Evolutionary conservation across 1,140 invertebrate species (phyloP), one percentile per base, ranked within the genome.

Genomic region (Lepidurus apus): DNA sequence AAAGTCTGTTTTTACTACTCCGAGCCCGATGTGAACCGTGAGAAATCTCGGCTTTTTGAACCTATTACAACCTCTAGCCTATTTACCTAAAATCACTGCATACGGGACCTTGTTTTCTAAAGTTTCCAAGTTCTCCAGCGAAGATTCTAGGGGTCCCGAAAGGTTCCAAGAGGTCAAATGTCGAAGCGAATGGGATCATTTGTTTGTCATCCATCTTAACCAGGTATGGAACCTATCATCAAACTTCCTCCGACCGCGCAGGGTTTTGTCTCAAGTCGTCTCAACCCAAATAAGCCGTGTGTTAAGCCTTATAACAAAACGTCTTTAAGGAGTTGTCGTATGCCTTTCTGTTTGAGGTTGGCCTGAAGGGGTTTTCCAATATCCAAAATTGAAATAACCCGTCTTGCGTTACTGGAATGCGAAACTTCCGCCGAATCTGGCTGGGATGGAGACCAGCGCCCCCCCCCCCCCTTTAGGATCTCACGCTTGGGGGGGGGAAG

Each of bases 201-300:
- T 65, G 53, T 65, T 65, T 65, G 53, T 65, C 53, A 65, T 65
- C 53, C 53, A 65, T 65, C 53, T 65, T 65, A 65, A 65, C 53
- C 53, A 65, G 53, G 53, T 65, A 65, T 65, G 53, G 53, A 65
- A 65, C 53, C 53, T 65, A 21, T 65, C 53, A 65, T 65, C 53
- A 65, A 65, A 65, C 53, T 65, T 65, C 53, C 6, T 13, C 6
- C 47, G 4, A 21, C 47, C 47, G 47, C 21, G 47, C 3, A 65
- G n/a, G 17, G 17, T 65, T 65, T 65, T 65, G 53, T 65, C 53
- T 65, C 53, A n/a, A 21, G 8, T n/a, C 53, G 17, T 65, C 21
- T 17, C 21, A 0, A 7, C 17, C 6, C 13, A n/a, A 1, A 65
- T 7, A 65, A 65, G 53, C 5, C 13, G 7, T 65, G 34, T 34